Base-by-base conservation (phyloP, 2,888 invertebrate genomes). In the Phalera bucephala region DNA sequence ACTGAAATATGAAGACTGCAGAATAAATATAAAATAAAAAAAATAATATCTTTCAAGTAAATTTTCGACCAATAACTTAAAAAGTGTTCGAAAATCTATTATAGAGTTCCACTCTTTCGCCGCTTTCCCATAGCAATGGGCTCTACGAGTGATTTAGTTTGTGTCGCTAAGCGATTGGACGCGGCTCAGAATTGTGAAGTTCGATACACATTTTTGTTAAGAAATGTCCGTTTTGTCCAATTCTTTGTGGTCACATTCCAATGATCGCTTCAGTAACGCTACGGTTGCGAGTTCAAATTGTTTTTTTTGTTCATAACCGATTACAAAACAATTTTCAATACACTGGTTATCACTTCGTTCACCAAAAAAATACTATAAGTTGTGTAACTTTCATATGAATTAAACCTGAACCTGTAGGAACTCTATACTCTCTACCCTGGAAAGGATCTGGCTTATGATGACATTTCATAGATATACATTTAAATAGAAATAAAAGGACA, bases 101-200 rank as follows among this genome's bases (percentile, higher is more conserved):
- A 67, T 61, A 52, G 51, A 62, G 60, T 58, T 37, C 40, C 31
- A 51, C 41, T 60, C 73, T 74, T 73, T 70, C 52, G 45, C 46
- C 50, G 59, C 59, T 80, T 83, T 82, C 79, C 72, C 78, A 77
- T 71, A 70, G 69, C 59, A 57, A 49, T 67, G 56, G 55, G 62
- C 60, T 64, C 52, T 51, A 65, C 56, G 52, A 72, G 62, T 64
- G 66, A 67, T 64, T 75, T 59, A 51, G 62, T 60, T 67, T 70
- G 78, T 77, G 75, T 76, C 73, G 68, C 75, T 71, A 72, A 74
- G 58, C 76, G 68, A 84, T 86, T 81, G 45, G 82, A 55, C 52
- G 54, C 77, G 75, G 58, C 63, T 69, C 59, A 50, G 37, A 48
- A 51, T 57, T 45, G 47, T 49, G 31, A 45, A 50, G 43, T 67